Conservation (phyloP, 2,797 vertebrate species). For the Lacerta agilis region DNA sequence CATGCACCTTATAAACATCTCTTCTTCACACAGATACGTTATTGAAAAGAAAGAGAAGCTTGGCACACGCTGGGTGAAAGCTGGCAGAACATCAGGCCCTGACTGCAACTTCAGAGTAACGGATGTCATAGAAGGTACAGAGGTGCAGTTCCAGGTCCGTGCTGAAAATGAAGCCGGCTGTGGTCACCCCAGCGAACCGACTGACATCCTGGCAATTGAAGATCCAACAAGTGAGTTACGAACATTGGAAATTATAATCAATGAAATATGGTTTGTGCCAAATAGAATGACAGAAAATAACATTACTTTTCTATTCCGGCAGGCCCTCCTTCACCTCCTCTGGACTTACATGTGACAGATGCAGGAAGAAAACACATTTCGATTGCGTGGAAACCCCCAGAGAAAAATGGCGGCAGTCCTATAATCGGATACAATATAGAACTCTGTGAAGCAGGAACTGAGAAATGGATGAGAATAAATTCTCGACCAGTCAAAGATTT, state of each 20-base stretch:
- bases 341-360: constrained; percentile 92
- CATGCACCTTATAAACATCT: constrained; percentile 28
- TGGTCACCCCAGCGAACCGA: constrained; percentile 96
- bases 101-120: constrained; percentile 95
- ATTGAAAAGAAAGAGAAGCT: constrained; percentile 98
- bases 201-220: constrained; percentile 91
- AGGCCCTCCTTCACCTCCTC: constrained; percentile 92
- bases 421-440: constrained; percentile 94
- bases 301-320: constrained; percentile 45
- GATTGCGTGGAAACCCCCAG: constrained; percentile 94
- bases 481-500: constrained; percentile 96
- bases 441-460: constrained; percentile 94
- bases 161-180: constrained; percentile 97
- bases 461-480: constrained; percentile 98
- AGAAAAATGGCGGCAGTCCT: constrained; percentile 90
- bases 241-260: neutral
- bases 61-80: constrained; percentile 97
- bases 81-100: constrained; percentile 93
- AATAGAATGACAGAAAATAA: constrained; percentile 26
- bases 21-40: constrained; percentile 83
- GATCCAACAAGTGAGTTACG: constrained; percentile 89
- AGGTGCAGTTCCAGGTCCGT: constrained; percentile 95
- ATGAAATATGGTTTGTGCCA: constrained; percentile 15
- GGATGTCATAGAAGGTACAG: constrained; percentile 96
- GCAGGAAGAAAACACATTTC: constrained; percentile 90